These are phyloP conservation scores for Bombycilla garrulus DNA, from an alignment of 2,113 vertebrate genomes.

Conservation along the genomic window DNA sequence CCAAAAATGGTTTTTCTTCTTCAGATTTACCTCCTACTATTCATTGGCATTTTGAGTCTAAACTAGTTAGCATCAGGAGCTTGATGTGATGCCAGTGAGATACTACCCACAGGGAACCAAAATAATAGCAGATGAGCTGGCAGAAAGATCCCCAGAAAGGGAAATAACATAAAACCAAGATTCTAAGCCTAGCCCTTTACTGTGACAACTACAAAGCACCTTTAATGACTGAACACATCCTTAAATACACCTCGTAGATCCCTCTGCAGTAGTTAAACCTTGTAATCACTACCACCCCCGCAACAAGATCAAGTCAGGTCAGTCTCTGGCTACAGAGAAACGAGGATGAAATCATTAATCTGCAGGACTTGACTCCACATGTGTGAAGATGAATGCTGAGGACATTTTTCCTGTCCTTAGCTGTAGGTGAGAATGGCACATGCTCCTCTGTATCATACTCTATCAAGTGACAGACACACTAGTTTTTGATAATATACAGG, in stretches of 20 bases:
- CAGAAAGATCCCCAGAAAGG: neutral
- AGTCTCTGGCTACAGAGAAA: neutral
- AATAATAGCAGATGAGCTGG: conserved; percentile 5
- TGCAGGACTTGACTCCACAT: neutral
- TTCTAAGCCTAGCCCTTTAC: neutral
- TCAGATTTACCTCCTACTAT: neutral
- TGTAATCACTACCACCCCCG: neutral
- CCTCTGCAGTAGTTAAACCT: neutral
- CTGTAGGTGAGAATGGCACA: fast-evolving
- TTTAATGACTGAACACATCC: neutral
- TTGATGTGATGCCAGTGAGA: neutral
- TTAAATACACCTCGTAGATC: neutral
- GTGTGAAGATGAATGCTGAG: fast-evolving
- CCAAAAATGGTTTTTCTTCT: neutral
- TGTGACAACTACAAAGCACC: neutral
- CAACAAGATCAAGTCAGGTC: neutral
- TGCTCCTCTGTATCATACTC: fast-evolving
- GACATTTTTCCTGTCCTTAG: neutral
- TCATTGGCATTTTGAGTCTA: neutral
- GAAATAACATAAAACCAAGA: neutral
- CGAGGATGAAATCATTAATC: neutral
- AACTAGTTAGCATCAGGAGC: neutral
- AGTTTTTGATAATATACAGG: no score
- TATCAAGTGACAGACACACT: neutral
- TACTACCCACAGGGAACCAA: neutral